Evolutionary conservation across 1,140 invertebrate genomes (phyloP).

Genomic region (Tetramorium parvispinum): DNA sequence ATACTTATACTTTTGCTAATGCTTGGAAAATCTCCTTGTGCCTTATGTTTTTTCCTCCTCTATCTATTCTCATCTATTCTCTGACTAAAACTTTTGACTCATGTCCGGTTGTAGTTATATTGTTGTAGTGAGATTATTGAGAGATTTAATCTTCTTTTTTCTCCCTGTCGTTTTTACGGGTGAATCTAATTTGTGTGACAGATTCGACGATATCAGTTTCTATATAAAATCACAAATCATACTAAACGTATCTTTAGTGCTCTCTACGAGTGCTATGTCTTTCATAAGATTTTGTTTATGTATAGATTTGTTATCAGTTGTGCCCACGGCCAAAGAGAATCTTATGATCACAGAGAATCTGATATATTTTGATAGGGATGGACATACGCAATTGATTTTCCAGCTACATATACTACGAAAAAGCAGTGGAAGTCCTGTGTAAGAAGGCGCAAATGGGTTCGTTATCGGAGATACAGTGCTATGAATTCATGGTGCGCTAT

Average conservation of each 20-base stretch:
- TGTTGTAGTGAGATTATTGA: too few species aligned
- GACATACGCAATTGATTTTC: constrained; percentile 98
- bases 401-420: constrained; percentile 91
- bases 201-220: too few species aligned
- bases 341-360: constrained; percentile 73
- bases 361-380: constrained; percentile 88
- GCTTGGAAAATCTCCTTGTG: too few species aligned
- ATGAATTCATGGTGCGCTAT: constrained; percentile 97
- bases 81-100: too few species aligned
- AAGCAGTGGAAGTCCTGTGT: constrained; percentile 97
- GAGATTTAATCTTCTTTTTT: neutral
- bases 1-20: constrained; percentile 35
- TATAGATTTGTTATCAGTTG: constrained; percentile 68
- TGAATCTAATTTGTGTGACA: neutral
- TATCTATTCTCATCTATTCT: too few species aligned
- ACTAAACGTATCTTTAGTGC: constrained; percentile 2
- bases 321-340: constrained; percentile 58
- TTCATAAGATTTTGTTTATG: constrained; percentile 67
- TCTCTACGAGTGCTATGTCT: constrained; percentile 37
- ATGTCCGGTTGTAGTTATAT: neutral
- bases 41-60: neutral
- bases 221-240: neutral
- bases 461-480: constrained; percentile 94
- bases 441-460: constrained; percentile 94
- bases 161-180: neutral